Evolutionary conservation across 1,140 invertebrate species (phyloP).

Genomic region (Euura saliciscinereae): DNA sequence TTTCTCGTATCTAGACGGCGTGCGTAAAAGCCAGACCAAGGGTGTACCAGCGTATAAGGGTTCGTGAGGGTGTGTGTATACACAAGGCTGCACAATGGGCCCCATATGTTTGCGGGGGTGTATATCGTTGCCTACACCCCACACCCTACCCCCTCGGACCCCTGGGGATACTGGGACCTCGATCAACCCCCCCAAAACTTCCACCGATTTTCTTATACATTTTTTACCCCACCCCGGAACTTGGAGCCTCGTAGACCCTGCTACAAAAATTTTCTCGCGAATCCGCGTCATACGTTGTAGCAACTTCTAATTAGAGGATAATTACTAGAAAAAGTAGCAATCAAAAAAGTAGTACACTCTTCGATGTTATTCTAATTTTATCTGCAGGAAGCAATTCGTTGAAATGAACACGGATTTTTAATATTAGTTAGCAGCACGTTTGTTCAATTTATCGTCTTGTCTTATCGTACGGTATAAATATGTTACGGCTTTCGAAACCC

Average conservation of each 20-base stretch:
- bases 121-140: constrained; percentile 31
- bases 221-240: too few species aligned
- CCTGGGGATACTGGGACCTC: constrained; percentile 19
- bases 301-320: too few species aligned
- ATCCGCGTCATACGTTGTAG: neutral
- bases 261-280: neutral
- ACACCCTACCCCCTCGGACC: neutral
- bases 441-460: too few species aligned
- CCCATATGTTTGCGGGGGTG: constrained; percentile 52
- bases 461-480: too few species aligned
- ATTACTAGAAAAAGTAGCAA: too few species aligned
- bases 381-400: too few species aligned
- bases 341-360: too few species aligned
- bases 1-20: constrained; percentile 42
- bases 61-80: constrained; percentile 28
- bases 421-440: too few species aligned
- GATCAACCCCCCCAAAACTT: constrained; percentile 13
- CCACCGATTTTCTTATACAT: neutral
- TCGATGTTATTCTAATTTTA: too few species aligned
- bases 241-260: neutral
- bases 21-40: constrained; percentile 32
- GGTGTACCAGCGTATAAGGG: constrained; percentile 36
- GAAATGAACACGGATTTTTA: too few species aligned
- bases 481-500: too few species aligned
- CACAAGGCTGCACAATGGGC: constrained; percentile 44